Base-by-base conservation (phyloP, 2,888 invertebrate genomes). In the Myopa testacea region DNA sequence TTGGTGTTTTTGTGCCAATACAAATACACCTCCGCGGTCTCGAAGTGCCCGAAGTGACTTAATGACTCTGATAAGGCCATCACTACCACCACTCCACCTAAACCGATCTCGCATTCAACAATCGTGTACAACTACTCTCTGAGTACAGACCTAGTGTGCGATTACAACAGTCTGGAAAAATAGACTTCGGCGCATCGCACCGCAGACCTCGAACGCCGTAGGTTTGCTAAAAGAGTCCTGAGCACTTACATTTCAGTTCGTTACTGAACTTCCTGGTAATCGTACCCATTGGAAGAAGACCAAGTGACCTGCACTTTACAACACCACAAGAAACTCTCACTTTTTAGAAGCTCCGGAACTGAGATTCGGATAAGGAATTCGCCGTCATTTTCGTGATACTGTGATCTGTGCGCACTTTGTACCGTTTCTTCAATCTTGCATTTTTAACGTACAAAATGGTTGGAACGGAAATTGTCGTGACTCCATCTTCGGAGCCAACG, bases 381-480 rank as follows among this genome's bases (percentile, higher is more conserved):
- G 37, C 52, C 40, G 45, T 67, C 19, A 69, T 34, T 68, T 70
- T 65, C 52, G 55, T 26, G 37, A 12, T 26, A 55, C 8, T 40
- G 19, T 50, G 26, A 74, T 63, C 19, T 68, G 68, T 72, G 77
- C 7, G 16, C 69, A 74, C 52, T 45, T n/a, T 69, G 14, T 14
- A 14, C 50, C 12, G 34, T 4, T 50, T 8, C 2, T 45, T 26
- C 45, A 6, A 45, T 1, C 45, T 45, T 45, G 45, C 45, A 45
- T 45, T 45, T 10, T 45, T 45, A 45, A 45, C 45, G 10, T 45
- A 45, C 45, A 84, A 82, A 80, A 89, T 89, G 89, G 82, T 82
- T 78, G 88, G 88, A 78, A 85, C 88, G 74, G 89, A 89, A 84
- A 89, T 89, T 78, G 84, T 87, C 73, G 85, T 88, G 50, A 88